These are phyloP conservation scores for Enteromius trimaculatus DNA, from an alignment of 2,797 vertebrate genomes.

Conservation along the genomic window DNA sequence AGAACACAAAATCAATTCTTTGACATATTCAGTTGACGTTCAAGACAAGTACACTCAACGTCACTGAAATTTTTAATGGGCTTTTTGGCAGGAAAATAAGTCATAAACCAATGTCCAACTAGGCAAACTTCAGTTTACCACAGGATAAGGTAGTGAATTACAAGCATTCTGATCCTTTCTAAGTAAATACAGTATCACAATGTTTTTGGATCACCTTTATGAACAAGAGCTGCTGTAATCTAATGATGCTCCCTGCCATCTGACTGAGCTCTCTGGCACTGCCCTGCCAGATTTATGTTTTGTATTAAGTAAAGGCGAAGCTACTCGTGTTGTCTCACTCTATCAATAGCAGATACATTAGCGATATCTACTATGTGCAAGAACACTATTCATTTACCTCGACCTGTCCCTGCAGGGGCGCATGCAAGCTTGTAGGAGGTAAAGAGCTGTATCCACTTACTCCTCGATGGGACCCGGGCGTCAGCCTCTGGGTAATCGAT, in stretches of 20 bases:
- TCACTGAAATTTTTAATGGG: background rate
- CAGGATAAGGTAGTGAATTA: background rate
- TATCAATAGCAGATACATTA: conserved; percentile 89
- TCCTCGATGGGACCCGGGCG: conserved; percentile 81
- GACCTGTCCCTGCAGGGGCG: conserved; percentile 82
- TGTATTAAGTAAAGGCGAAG: conserved; percentile 89
- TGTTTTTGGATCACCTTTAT: background rate
- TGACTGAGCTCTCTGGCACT: conserved; percentile 10
- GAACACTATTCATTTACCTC: conserved; percentile 88
- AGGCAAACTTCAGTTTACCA: background rate
- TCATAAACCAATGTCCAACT: background rate
- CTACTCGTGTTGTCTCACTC: conserved; percentile 87
- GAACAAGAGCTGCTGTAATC: background rate
- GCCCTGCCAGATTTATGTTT: conserved; percentile 85
- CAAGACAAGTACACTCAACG: conserved; percentile 2
- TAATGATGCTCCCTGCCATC: background rate
- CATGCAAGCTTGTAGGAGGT: conserved; percentile 82
- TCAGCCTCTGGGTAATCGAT: conserved; percentile 81
- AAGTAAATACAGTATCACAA: background rate
- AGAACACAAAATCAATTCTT: conserved; percentile 25
- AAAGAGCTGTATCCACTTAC: conserved; percentile 84
- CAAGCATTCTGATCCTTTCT: background rate
- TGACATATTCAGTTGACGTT: conserved; percentile 10
- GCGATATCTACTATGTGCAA: conserved; percentile 87
- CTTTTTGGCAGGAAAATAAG: conserved; percentile 8